phyloP scores from a whole-genome alignment of 2,113 vertebrate species.

The Ammodytes dubius region DNA sequence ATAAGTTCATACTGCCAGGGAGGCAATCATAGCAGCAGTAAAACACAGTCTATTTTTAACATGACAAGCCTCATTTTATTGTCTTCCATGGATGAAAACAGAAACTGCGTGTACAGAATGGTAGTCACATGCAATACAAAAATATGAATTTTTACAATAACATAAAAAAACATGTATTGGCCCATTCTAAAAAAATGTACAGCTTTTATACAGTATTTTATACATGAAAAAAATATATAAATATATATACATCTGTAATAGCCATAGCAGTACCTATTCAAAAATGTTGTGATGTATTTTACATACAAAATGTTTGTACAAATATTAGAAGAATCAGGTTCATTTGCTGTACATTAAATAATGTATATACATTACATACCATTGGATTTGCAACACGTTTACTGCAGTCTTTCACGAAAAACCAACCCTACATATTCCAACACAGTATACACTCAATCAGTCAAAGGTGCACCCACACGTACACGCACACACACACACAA shows the following conservation, averaged over 20 bases:
- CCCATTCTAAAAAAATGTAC: conserved; percentile 82
- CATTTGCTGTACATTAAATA: conserved; percentile 85
- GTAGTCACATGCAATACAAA: conserved; percentile 89
- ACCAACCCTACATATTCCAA: conserved; percentile 54
- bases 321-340: conserved; percentile 84
- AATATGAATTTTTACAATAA: conserved; percentile 87
- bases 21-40: background rate
- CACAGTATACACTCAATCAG: conserved; percentile 47
- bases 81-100: conserved; percentile 85
- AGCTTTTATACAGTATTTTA: conserved; percentile 80
- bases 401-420: conserved; percentile 67
- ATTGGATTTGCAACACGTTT: conserved; percentile 74
- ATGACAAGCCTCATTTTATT: conserved; percentile 86
- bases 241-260: conserved; percentile 85
- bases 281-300: conserved; percentile 79
- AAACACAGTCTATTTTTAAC: conserved; percentile 50
- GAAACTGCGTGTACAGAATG: conserved; percentile 83
- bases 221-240: conserved; percentile 86
- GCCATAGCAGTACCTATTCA: conserved; percentile 82
- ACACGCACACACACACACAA: conserved; percentile 1
- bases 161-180: conserved; percentile 84
- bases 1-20: background rate
- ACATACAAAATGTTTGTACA: conserved; percentile 86
- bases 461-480: conserved; percentile 32
- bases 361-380: conserved; percentile 81